A percentile compares a stretch with the other conserved stretches of the same genome.
Conservation (phyloP, 1,140 invertebrate species). For the Brachionus rubens region DNA sequence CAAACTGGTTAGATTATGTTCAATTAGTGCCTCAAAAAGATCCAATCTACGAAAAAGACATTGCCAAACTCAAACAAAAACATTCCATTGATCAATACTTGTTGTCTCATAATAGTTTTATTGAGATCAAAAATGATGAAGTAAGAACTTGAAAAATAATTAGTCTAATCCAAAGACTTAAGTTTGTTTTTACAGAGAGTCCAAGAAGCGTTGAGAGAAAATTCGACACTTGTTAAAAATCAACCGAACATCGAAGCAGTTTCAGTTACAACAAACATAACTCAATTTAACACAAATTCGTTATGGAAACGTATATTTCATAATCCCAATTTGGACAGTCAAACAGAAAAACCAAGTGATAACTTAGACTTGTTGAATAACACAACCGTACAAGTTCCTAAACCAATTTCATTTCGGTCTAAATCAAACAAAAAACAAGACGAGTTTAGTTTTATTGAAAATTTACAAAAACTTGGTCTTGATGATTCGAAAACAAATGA, state of each 20-base stretch:
- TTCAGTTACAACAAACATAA: slow-evolving; percentile 51
- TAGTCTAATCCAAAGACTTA: not conserved
- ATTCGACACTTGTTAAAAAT: slow-evolving; percentile 52
- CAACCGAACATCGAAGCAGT: slow-evolving; percentile 50
- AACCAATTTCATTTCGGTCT: slow-evolving; percentile 16
- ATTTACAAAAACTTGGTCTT: slow-evolving; percentile 52
- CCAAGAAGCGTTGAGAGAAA: slow-evolving; percentile 55
- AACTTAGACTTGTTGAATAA: not conserved
- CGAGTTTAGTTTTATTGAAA: slow-evolving; percentile 45
- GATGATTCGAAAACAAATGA: slow-evolving; percentile 57
- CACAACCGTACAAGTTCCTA: not conserved
- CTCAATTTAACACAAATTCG: slow-evolving; percentile 50
- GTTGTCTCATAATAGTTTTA: slow-evolving; percentile 53
- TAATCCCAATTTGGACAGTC: slow-evolving; percentile 18
- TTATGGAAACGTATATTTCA: slow-evolving; percentile 55
- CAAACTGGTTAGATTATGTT: slow-evolving; percentile 57
- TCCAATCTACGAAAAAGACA: slow-evolving; percentile 53
- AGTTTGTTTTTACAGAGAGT: slow-evolving; percentile 52
- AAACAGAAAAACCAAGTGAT: not conserved
- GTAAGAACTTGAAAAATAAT: slow-evolving; percentile 49
- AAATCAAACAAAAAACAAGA: slow-evolving; percentile 11
- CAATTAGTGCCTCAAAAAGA: slow-evolving; percentile 53
- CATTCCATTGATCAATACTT: slow-evolving; percentile 56
- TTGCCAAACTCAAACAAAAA: slow-evolving; percentile 52
- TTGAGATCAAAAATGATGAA: slow-evolving; percentile 54